Evolutionary conservation across 2,797 vertebrate species (phyloP).

Genomic region (Acanthiza pusilla): DNA sequence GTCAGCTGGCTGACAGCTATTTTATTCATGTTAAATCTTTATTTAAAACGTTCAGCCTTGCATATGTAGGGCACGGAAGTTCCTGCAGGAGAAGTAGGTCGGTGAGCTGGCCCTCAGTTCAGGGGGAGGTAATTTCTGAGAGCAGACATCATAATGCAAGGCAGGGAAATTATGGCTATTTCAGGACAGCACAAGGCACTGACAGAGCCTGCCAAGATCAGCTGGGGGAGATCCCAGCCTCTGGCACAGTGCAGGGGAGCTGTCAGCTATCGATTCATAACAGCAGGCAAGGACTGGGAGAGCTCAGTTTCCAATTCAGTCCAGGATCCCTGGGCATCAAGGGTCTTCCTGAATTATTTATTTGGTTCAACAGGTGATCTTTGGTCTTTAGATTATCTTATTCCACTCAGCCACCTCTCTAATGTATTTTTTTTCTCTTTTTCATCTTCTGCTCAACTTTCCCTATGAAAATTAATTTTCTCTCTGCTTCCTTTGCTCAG

Average conservation of each 20-base stretch:
- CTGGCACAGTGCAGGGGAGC: neutral
- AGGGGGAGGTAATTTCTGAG: neutral
- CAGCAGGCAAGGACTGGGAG: neutral
- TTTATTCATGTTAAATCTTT: neutral
- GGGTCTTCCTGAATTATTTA: slow-evolving; percentile 26
- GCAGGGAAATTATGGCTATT: neutral
- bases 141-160: neutral
- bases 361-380: neutral
- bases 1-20: neutral
- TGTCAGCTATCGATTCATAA: neutral
- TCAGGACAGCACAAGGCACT: neutral
- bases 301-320: neutral
- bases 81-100: neutral
- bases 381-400: neutral
- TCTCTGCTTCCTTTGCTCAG: neutral
- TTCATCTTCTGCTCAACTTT: neutral
- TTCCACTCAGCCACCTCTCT: neutral
- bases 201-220: neutral
- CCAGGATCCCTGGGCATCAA: neutral
- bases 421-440: neutral
- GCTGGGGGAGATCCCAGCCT: neutral
- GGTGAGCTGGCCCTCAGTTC: neutral
- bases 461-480: slow-evolving; percentile 17
- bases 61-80: neutral
- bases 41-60: neutral